Evolutionary conservation across 2,797 vertebrate species (phyloP).

Genomic region (Gadopsis bispinosus): DNA sequence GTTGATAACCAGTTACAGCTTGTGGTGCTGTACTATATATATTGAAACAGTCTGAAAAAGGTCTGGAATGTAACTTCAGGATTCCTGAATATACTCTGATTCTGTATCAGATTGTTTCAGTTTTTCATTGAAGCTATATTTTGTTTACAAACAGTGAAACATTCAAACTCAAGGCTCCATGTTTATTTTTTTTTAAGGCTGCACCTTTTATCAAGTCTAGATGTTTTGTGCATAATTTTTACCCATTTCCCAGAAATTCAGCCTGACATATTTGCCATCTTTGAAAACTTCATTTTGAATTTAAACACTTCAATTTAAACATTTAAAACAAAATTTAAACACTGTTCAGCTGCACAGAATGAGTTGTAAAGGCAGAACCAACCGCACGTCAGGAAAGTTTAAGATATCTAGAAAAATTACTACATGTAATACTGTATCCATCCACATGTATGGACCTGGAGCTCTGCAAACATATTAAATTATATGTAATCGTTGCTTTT

Average conservation of each 20-base stretch:
- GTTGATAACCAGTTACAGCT: too few species aligned
- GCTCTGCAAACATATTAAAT: slow-evolving; percentile 31
- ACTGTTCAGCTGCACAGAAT: slow-evolving; percentile 7
- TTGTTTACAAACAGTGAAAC: neutral
- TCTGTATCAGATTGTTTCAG: neutral
- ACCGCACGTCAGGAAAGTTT: neutral
- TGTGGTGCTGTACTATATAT: too few species aligned
- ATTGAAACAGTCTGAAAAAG: too few species aligned
- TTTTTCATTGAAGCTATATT: neutral
- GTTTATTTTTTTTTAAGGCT: neutral
- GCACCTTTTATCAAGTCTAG: neutral
- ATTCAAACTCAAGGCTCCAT: neutral
- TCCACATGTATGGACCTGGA: neutral
- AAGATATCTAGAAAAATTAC: slow-evolving; percentile 4
- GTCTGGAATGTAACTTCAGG: too few species aligned
- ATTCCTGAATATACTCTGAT: too few species aligned
- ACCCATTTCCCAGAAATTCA: neutral
- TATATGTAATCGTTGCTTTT: slow-evolving; percentile 13
- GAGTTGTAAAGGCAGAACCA: neutral
- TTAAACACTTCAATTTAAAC: too few species aligned
- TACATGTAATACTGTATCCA: neutral
- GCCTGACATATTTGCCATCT: neutral
- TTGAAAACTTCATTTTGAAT: neutral
- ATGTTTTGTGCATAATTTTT: neutral
- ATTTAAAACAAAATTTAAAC: slow-evolving; percentile 3